Base-by-base conservation (phyloP, 2,113 vertebrate genomes). In the Ptilorrhoa leucosticta region DNA sequence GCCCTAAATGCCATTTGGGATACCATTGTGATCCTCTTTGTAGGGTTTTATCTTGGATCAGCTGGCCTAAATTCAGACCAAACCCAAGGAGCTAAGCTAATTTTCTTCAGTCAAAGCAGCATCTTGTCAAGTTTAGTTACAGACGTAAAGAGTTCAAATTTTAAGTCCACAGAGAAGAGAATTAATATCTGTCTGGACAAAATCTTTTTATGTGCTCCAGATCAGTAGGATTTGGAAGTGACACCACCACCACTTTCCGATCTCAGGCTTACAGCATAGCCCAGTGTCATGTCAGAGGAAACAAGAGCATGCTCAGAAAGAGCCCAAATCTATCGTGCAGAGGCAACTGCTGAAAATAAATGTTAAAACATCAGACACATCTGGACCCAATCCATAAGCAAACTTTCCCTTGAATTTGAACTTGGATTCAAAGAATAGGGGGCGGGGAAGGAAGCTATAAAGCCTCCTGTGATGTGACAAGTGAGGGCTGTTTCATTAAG, bases 371-470 rank as follows among this genome's bases (percentile, higher is more conserved):
- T 48, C 61, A 91, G 58, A 30, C 39, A 90, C 71, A 95, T 89
- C 81, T 95, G 93, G 90, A 96, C 10, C 16, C 78, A 90, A 95
- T 93, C 87, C 78, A 73, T 66, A 54, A 45, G 37, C 50, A 80
- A 93, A 90, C 89, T 89, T 94, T 95, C 84, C 30, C 84, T 95
- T 80, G 53, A 76, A 94, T 90, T 58, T 76, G 78, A 90, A 94
- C 63, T 87, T 93, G 50, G 20, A 72, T 84, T 79, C 39, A 89
- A 89, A 95, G 83, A 85, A 71, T n/a, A 68, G 80, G 75, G 53
- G 73, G 56, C 2, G 30, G 40, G 37, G 14, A 77, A 24, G 47
- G 47, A 88, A 89, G 75, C 35, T 47, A 72, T 83, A 90, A 95
- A 85, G 33, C 58, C 39, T 82, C 58, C 37, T 76, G 63, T 93